A percentile compares a stretch with the other conserved stretches of the same genome.
Conservation (phyloP, 1,140 invertebrate genomes). For the Ephestia elutella region DNA sequence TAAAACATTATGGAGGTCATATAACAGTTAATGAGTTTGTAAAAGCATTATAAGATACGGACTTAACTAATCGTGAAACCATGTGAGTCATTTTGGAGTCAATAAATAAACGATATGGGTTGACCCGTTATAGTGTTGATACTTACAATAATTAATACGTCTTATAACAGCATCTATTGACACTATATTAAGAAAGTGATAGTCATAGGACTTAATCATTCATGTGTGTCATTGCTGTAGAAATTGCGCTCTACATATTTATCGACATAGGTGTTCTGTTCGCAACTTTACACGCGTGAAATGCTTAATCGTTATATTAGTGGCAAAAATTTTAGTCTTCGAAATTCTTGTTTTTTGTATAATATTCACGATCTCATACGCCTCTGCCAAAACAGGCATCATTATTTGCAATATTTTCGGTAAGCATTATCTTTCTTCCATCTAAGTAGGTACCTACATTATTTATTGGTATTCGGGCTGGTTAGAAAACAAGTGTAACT, state of each 20-base stretch:
- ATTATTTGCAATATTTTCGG: too few species aligned
- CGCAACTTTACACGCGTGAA: not conserved
- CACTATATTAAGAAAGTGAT: not conserved
- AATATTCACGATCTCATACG: too few species aligned
- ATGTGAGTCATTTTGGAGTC: not conserved
- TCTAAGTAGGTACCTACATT: too few species aligned
- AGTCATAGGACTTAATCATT: not conserved
- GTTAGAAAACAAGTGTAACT: too few species aligned
- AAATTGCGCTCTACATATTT: not conserved
- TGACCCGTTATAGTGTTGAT: not conserved
- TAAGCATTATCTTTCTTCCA: too few species aligned
- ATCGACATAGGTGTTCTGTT: not conserved
- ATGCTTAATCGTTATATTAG: not conserved
- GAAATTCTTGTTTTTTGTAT: too few species aligned
- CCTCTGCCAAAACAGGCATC: too few species aligned
- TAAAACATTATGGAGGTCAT: slow-evolving; percentile 47
- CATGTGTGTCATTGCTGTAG: not conserved
- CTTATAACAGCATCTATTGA: slow-evolving; percentile 1
- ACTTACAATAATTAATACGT: slow-evolving; percentile 1
- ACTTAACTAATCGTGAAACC: slow-evolving; percentile 1
- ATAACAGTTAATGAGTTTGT: slow-evolving; percentile 65
- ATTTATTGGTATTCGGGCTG: too few species aligned
- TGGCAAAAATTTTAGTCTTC: too few species aligned
- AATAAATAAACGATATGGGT: slow-evolving; percentile 1
- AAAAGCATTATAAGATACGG: slow-evolving; percentile 40